Conservation (phyloP, 2,888 invertebrate genomes). For the Drosophila helvetica region DNA sequence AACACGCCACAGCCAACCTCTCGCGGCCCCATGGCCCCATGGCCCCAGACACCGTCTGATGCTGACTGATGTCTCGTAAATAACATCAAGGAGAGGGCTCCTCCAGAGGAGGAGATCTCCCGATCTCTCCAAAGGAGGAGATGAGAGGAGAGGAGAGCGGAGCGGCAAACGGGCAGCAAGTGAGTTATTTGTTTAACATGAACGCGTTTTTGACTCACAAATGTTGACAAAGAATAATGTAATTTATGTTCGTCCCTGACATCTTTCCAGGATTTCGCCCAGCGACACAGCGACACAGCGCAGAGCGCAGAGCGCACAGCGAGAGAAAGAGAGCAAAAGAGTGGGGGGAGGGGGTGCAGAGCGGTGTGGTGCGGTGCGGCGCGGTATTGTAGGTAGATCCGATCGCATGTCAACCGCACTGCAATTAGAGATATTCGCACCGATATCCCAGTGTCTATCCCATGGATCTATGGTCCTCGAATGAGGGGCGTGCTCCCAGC, state of each 20-base stretch:
- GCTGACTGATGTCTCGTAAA: conserved; percentile 79
- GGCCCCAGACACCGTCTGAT: conserved; percentile 24
- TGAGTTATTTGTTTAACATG: conserved; percentile 79
- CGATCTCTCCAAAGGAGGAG: conserved; percentile 7
- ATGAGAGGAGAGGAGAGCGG: not conserved
- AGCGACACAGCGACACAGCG: not conserved
- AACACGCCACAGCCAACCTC: conserved; percentile 64
- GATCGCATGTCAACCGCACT: conserved; percentile 37
- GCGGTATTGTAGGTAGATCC: conserved; percentile 4
- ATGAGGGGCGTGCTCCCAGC: conserved; percentile 17
- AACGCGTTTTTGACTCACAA: conserved; percentile 79
- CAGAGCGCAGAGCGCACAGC: not conserved
- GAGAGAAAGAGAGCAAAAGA: not conserved
- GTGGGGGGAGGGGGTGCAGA: too few relatives aligned
- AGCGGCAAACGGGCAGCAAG: conserved; percentile 42
- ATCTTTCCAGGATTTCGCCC: conserved; percentile 42
- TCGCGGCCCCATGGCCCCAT: conserved; percentile 17
- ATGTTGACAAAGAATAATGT: conserved; percentile 80
- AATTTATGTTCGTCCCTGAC: conserved; percentile 70
- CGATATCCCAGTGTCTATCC: conserved; percentile 16
- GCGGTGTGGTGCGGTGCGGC: conserved; percentile 1
- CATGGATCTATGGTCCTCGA: not conserved
- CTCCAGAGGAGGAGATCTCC: conserved; percentile 3
- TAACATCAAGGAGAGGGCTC: conserved; percentile 54
- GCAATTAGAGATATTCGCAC: conserved; percentile 58